Conservation (phyloP, 2,888 invertebrate genomes). For the Drosophila prostipennis region DNA sequence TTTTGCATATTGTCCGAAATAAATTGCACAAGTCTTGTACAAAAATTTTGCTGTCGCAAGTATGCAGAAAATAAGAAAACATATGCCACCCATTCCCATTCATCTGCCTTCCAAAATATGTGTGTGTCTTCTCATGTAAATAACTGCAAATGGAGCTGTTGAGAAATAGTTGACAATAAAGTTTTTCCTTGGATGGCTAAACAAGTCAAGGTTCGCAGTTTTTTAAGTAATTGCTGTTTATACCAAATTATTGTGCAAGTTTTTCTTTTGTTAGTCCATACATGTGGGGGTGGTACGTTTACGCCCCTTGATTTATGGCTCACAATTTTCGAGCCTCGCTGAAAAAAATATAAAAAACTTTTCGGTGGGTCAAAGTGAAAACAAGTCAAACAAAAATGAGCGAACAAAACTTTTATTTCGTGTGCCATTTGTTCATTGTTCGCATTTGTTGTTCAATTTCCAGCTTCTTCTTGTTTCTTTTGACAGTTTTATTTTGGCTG, state of each 20-base stretch:
- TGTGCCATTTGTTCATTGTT: constrained; percentile 43
- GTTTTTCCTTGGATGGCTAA: constrained; percentile 46
- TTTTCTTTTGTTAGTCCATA: constrained; percentile 12
- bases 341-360: constrained; percentile 57
- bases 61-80: constrained; percentile 28
- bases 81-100: constrained; percentile 2
- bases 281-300: constrained; percentile 13
- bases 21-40: constrained; percentile 16
- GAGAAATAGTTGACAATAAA: constrained; percentile 60
- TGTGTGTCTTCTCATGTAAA: constrained; percentile 44
- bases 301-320: constrained; percentile 71
- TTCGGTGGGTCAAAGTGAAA: constrained; percentile 26
- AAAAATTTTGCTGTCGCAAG: constrained; percentile 12
- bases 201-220: constrained; percentile 56
- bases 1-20: constrained; percentile 28
- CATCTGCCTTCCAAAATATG: not conserved
- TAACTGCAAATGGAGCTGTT: constrained; percentile 57
- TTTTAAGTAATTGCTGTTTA: constrained; percentile 75
- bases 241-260: constrained; percentile 61
- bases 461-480: constrained; percentile 31
- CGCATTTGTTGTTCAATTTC: constrained; percentile 32
- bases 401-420: constrained; percentile 34
- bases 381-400: constrained; percentile 4
- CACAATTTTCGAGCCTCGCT: constrained; percentile 63
- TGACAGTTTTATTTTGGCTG: constrained; percentile 54